These are phyloP conservation scores for Petrocephalus zakoni DNA, from an alignment of 2,113 vertebrate species.

Conservation along the genomic window DNA sequence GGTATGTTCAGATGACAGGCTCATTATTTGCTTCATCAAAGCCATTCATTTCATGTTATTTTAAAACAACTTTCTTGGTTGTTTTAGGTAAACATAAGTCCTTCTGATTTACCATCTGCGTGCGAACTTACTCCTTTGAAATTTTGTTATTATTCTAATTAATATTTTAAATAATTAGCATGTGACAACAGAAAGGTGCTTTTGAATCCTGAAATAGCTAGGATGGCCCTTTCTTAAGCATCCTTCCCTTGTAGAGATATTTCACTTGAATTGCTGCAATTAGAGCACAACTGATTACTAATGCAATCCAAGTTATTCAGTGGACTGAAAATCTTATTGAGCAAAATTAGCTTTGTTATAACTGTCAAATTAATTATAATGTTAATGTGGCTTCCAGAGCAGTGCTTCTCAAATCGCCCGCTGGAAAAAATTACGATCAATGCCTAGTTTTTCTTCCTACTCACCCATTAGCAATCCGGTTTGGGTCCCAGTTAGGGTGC, in stretches of 20 bases:
- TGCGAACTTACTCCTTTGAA: not conserved
- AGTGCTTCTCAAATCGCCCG: not conserved
- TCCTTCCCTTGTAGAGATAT: not conserved
- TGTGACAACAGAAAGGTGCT: not conserved
- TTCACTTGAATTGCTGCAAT: not conserved
- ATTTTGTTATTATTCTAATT: not conserved
- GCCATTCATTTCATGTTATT: not conserved
- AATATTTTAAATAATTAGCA: not conserved
- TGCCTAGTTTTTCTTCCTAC: slow-evolving; percentile 1
- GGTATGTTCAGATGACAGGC: not conserved
- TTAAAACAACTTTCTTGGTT: not conserved
- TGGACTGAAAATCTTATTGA: not conserved
- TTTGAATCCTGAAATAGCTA: not conserved
- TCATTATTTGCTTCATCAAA: not conserved
- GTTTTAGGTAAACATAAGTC: not conserved
- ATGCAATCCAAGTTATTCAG: not conserved
- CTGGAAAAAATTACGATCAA: not conserved
- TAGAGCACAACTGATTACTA: not conserved
- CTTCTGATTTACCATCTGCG: not conserved
- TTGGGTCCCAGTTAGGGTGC: slow-evolving; percentile 67
- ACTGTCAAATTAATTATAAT: not conserved
- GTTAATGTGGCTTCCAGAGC: not conserved
- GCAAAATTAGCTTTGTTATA: not conserved
- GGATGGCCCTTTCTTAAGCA: not conserved
- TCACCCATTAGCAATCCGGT: slow-evolving; percentile 64